A percentile compares a stretch with the other conserved stretches of the same genome.
Evolutionary conservation across 2,797 vertebrate species (phyloP).

Genomic region (Phataginus tetradactyla): DNA sequence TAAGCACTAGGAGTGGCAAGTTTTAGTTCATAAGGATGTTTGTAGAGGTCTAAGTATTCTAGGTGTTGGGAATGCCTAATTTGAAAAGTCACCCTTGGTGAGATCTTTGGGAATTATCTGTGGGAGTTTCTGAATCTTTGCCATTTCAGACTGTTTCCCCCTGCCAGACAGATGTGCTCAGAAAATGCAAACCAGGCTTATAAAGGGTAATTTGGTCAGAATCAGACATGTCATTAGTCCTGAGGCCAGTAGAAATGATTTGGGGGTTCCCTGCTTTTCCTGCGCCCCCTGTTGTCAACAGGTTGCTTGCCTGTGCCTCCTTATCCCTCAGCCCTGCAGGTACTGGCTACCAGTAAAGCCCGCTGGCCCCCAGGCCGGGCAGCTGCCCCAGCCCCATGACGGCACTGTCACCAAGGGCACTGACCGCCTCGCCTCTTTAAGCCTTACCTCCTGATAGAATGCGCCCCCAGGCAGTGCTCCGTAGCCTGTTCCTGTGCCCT

Average conservation of each 20-base stretch:
- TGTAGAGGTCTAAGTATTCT: neutral
- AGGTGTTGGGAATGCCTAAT: neutral
- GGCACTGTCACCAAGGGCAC: accelerated
- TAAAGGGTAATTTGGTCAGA: neutral
- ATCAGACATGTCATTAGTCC: neutral
- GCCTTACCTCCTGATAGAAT: neutral
- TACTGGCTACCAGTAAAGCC: neutral
- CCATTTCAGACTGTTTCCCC: too few relatives aligned
- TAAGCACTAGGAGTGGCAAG: too few relatives aligned
- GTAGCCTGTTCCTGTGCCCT: neutral
- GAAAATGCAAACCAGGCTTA: neutral
- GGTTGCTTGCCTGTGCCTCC: neutral
- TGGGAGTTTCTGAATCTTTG: neutral
- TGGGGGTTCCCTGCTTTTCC: neutral
- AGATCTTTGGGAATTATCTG: neutral
- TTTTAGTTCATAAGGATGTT: neutral
- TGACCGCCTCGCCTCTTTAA: neutral
- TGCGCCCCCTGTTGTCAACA: accelerated
- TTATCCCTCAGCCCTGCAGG: accelerated
- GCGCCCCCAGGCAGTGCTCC: neutral
- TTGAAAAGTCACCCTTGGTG: accelerated
- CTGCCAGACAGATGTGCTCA: neutral
- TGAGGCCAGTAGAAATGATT: neutral
- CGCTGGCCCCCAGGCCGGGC: accelerated
- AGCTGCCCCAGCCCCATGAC: neutral